Evolutionary conservation across 2,888 invertebrate species (phyloP), one percentile per base, ranked within the genome.

Genomic region (Mechanitis messenoides): DNA sequence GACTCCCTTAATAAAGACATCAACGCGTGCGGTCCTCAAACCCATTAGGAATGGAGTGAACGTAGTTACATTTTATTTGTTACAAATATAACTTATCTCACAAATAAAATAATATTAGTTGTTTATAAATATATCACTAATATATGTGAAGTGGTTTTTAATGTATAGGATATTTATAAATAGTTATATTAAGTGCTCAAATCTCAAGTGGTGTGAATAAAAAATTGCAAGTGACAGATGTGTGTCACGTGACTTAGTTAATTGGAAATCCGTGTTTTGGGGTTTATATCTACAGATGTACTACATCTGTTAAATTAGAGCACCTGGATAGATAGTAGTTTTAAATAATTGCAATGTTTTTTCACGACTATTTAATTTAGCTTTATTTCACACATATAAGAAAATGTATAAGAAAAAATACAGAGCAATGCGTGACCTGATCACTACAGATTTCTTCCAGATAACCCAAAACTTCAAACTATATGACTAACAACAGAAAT

Each of bases 1-100:
- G 20, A 28, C 54, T 53, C 56, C 67, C 74, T 70, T 82, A 75
- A 69, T 72, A 85, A 87, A 86, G 87, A 88, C 81, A 77, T 88
- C 85, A 87, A 88, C 87, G 87, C 83, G 81, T 76, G 78, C 76
- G 77, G 74, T 69, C 73, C 63, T 55, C 63, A 58, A 56, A 53
- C 12, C 31, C 28, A 55, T 42, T 53, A 53, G 56, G 28, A 53
- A 56, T 9, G 9, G 9, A 9, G 42, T 42, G 6, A 5, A 42
- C 7, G 42, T 35, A 5, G 3, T 42, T 42, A 42, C 9, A 42
- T 42, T 42, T 42, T 9, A 42, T 42, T 42, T 42, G 35, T 35
- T 35, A 35, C 35, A 35, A 35, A 35, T 35, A 6, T 35, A 35
- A 35, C 2, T 35, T 35, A 35, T 35, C 9, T 42, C 9, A 42